A percentile compares a stretch with the other conserved stretches of the same genome.
These are phyloP conservation scores for Ooceraea biroi DNA, from an alignment of 1,140 invertebrate species.

Conservation along the genomic window DNA sequence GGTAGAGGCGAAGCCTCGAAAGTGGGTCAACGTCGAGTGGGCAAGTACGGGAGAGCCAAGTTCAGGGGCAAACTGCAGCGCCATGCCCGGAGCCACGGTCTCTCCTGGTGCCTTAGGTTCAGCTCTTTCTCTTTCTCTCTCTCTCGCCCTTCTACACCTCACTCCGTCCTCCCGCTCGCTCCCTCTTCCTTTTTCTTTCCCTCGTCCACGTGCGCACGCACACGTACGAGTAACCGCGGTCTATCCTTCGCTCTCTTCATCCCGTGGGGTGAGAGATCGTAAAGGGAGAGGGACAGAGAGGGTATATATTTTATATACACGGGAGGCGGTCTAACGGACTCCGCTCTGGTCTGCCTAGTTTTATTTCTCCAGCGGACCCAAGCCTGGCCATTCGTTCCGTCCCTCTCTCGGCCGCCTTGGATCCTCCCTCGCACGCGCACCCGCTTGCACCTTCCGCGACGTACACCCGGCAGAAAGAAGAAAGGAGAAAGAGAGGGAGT, in stretches of 20 bases:
- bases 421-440: constrained; percentile 53
- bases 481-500: constrained; percentile 26
- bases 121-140: constrained; percentile 67
- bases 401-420: constrained; percentile 43
- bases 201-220: constrained; percentile 36
- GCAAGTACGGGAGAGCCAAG: constrained; percentile 83
- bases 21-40: constrained; percentile 84
- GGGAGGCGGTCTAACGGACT: constrained; percentile 68
- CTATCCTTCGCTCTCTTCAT: constrained; percentile 53
- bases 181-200: constrained; percentile 37
- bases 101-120: constrained; percentile 77
- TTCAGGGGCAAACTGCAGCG: constrained; percentile 83
- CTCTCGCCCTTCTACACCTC: too few relatives aligned
- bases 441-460: neutral
- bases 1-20: constrained; percentile 77
- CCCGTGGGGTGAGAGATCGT: constrained; percentile 36
- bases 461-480: neutral
- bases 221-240: constrained; percentile 2
- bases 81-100: constrained; percentile 69
- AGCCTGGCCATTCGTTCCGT: constrained; percentile 70
- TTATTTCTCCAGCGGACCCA: constrained; percentile 68
- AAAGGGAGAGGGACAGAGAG: constrained; percentile 32
- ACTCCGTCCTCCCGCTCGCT: constrained; percentile 40
- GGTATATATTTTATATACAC: too few relatives aligned
- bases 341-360: constrained; percentile 69